Percentiles rank a stretch among this genome's conserved stretches.
Conservation (phyloP, 1,140 invertebrate genomes). For the Drosophila arizonae region DNA sequence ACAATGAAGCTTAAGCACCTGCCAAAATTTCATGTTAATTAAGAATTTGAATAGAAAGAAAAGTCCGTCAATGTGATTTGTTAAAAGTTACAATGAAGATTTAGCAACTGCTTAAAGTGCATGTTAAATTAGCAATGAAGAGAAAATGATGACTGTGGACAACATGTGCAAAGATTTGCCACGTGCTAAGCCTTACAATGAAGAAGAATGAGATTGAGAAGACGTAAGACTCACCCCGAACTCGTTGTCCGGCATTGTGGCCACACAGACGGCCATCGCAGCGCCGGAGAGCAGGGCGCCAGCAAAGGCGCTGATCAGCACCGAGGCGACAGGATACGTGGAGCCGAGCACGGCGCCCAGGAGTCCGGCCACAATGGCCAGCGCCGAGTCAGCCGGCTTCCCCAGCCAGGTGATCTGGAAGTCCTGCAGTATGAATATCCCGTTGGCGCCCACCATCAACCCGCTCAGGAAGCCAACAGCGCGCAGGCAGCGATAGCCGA, state of each 20-base stretch:
- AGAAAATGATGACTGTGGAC: too few relatives aligned
- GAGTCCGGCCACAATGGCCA: constrained; percentile 78
- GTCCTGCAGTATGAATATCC: constrained; percentile 76
- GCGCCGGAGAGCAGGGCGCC: constrained; percentile 77
- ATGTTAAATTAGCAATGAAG: too few relatives aligned
- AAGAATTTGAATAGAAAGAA: too few relatives aligned
- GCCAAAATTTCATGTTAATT: not conserved
- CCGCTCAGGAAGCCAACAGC: constrained; percentile 95
- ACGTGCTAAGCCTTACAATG: too few relatives aligned
- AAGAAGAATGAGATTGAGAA: not conserved
- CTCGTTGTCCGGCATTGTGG: constrained; percentile 82
- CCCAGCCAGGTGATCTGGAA: constrained; percentile 76
- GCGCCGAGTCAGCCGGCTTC: constrained; percentile 77
- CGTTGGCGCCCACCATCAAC: constrained; percentile 90
- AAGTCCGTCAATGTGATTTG: too few relatives aligned
- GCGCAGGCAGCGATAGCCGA: constrained; percentile 93
- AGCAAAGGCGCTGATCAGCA: constrained; percentile 78
- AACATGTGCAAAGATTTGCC: too few relatives aligned
- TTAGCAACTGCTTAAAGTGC: too few relatives aligned
- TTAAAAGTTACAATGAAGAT: too few relatives aligned
- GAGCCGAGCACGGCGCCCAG: constrained; percentile 78
- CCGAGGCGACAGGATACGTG: constrained; percentile 79
- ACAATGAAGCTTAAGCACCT: too few relatives aligned
- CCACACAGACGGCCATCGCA: constrained; percentile 79
- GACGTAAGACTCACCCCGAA: constrained; percentile 70